Percentiles rank a stretch among this genome's conserved stretches.
Conservation (phyloP, 1,140 invertebrate genomes). For the Nasonia vitripennis region DNA sequence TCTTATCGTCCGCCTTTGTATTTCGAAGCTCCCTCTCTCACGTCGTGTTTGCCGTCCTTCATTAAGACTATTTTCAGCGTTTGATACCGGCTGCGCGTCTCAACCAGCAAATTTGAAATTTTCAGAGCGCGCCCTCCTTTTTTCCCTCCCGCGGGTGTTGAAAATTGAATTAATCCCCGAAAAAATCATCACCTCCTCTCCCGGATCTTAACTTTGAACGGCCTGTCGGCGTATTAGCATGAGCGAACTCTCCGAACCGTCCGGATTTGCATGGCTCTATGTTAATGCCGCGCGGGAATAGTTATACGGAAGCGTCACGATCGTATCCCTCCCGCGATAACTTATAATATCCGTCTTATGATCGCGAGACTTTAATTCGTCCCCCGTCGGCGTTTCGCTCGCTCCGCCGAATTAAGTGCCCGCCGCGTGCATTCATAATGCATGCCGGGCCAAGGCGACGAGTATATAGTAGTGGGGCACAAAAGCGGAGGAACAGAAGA, state of each 20-base stretch:
- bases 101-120: conserved; percentile 6
- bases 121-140: not conserved
- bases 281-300: conserved; percentile 62
- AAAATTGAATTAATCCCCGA: not conserved
- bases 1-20: conserved; percentile 33
- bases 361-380: conserved; percentile 50
- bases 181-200: conserved; percentile 6
- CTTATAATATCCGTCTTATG: conserved; percentile 59
- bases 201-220: not conserved
- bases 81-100: not conserved
- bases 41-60: conserved; percentile 27
- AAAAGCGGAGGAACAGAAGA: not conserved
- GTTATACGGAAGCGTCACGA: conserved; percentile 47
- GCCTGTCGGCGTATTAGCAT: conserved; percentile 46
- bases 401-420: too few relatives aligned
- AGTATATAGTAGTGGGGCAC: too few relatives aligned
- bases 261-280: conserved; percentile 63
- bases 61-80: conserved; percentile 32
- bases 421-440: not conserved
- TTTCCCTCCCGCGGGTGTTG: not conserved
- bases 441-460: not conserved
- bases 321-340: not conserved
- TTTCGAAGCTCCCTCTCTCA: not conserved
- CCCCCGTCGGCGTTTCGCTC: not conserved
- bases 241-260: conserved; percentile 57